Percentiles rank a stretch among this genome's conserved stretches.
phyloP scores from a whole-genome alignment of 2,113 vertebrate genomes.

The Terrapene triunguis region DNA sequence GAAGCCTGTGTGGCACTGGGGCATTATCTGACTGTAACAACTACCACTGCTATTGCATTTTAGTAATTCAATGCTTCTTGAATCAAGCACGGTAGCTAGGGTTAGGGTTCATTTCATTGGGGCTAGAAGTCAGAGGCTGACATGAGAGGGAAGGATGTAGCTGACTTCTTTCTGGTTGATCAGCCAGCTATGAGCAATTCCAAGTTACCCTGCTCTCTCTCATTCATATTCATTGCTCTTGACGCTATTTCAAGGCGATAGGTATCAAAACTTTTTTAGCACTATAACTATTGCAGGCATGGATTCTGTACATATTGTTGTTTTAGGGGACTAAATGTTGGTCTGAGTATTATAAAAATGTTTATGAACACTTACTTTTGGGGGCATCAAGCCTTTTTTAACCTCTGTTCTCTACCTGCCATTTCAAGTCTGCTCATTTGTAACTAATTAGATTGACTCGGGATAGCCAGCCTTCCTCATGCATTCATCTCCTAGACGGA shows the following conservation, averaged over 20 bases:
- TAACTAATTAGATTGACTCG: not conserved
- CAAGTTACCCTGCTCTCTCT: not conserved
- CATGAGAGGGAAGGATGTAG: not conserved
- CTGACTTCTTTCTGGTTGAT: not conserved
- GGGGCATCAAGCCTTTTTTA: not conserved
- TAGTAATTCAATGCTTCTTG: not conserved
- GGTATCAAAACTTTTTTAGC: not conserved
- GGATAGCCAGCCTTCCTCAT: not conserved
- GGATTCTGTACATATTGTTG: not conserved
- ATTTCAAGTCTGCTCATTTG: not conserved
- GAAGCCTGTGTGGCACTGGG: not conserved
- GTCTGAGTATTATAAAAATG: not conserved
- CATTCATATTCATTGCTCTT: not conserved
- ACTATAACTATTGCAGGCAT: not conserved
- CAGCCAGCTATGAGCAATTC: fast-evolving
- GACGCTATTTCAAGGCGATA: not conserved
- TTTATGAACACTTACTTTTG: not conserved
- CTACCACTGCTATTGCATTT: not conserved
- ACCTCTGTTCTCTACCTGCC: not conserved
- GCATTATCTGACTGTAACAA: not conserved
- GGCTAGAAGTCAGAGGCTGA: not conserved
- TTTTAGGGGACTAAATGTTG: not conserved
- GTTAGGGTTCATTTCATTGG: fast-evolving
- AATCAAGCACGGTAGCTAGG: not conserved
- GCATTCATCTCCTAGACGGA: not conserved